These are phyloP conservation scores for Tapirus indicus DNA, from an alignment of 2,797 vertebrate species.

Conservation along the genomic window DNA sequence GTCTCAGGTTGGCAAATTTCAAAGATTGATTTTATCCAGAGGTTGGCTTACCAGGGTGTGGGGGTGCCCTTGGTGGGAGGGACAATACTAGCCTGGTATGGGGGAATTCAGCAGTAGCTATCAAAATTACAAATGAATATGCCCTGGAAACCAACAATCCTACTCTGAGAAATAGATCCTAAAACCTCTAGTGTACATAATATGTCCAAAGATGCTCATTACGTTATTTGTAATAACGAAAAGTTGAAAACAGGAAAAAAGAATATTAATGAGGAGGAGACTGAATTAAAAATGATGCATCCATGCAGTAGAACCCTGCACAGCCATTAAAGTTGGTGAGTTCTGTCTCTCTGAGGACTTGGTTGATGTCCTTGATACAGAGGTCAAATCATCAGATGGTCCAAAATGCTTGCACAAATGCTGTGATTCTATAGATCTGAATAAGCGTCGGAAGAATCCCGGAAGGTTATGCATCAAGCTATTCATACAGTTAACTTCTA, in stretches of 20 bases:
- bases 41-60: not conserved
- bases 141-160: not conserved
- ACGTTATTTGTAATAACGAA: not conserved
- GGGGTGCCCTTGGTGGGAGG: not conserved
- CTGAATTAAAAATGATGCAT: not conserved
- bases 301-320: not conserved
- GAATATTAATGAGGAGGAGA: not conserved
- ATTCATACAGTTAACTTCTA: not conserved
- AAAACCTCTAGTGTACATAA: fast-evolving
- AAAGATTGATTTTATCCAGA: not conserved
- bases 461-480: not conserved
- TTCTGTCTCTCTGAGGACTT: not conserved
- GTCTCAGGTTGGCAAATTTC: not conserved
- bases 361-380: not conserved
- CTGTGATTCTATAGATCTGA: not conserved
- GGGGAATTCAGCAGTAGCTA: not conserved
- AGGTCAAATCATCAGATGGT: too few relatives aligned
- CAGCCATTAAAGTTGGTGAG: not conserved
- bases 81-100: too few relatives aligned
- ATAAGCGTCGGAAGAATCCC: not conserved
- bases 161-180: not conserved
- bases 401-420: too few relatives aligned
- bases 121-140: not conserved
- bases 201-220: not conserved
- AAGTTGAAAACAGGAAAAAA: not conserved